phyloP scores from a whole-genome alignment of 1,140 invertebrate genomes.

The Augochlora pura region DNA sequence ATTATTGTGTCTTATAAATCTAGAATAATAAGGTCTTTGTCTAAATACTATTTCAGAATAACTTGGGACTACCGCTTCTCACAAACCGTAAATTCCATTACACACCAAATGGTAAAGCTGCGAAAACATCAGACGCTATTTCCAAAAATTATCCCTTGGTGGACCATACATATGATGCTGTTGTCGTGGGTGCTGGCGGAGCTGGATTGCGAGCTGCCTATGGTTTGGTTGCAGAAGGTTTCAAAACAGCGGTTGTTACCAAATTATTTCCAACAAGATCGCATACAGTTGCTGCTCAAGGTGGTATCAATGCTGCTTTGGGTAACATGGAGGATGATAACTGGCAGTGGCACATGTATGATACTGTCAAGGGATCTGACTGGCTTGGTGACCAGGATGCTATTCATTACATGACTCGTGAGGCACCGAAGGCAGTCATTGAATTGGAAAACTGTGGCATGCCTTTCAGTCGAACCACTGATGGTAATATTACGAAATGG shows the following conservation, averaged over 20 bases:
- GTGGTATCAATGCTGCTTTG: slow-evolving; percentile 97
- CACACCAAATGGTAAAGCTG: slow-evolving; percentile 70
- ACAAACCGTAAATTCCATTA: slow-evolving; percentile 72
- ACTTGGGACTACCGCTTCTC: slow-evolving; percentile 70
- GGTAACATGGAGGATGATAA: slow-evolving; percentile 92
- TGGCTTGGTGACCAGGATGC: slow-evolving; percentile 99
- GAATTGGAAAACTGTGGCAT: slow-evolving; percentile 99
- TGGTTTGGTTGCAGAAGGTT: slow-evolving; percentile 96
- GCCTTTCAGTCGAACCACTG: slow-evolving; percentile 97
- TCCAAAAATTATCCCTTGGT: slow-evolving; percentile 89
- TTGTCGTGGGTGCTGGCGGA: slow-evolving; percentile 98
- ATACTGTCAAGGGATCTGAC: slow-evolving; percentile 99
- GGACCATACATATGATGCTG: slow-evolving; percentile 97
- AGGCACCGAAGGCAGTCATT: slow-evolving; percentile 98
- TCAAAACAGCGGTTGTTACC: slow-evolving; percentile 98
- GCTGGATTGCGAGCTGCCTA: slow-evolving; percentile 98
- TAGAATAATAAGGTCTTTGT: background rate
- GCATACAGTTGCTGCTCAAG: slow-evolving; percentile 98
- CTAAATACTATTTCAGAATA: slow-evolving; percentile 69
- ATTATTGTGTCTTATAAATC: too few species aligned
- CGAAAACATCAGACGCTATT: slow-evolving; percentile 71
- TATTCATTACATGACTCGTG: slow-evolving; percentile 98
- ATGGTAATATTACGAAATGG: slow-evolving; percentile 79
- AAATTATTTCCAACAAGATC: slow-evolving; percentile 98
- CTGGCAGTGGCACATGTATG: slow-evolving; percentile 99